These are phyloP conservation scores for Tachina lurida DNA, from an alignment of 2,888 invertebrate genomes.

Conservation along the genomic window DNA sequence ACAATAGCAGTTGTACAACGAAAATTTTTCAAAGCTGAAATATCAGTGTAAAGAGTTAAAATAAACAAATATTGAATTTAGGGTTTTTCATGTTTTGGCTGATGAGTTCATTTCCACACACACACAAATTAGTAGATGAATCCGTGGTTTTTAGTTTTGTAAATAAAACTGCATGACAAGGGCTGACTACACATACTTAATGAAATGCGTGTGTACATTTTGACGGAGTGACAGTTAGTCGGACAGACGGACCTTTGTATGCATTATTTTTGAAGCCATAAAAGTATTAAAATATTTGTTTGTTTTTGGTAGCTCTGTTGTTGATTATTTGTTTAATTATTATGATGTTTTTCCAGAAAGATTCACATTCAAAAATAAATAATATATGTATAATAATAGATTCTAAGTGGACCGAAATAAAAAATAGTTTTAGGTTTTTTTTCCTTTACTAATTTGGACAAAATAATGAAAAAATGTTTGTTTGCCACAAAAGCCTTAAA, in stretches of 20 bases:
- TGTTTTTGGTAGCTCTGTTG: slow-evolving; percentile 46
- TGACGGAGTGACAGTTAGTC: slow-evolving; percentile 6
- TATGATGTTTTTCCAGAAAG: slow-evolving; percentile 19
- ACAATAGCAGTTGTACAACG: slow-evolving; percentile 42
- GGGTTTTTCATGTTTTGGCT: slow-evolving; percentile 34
- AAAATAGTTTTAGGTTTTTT: slow-evolving; percentile 11
- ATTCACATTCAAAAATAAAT: slow-evolving; percentile 27
- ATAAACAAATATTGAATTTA: slow-evolving; percentile 75
- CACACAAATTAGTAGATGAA: slow-evolving; percentile 43
- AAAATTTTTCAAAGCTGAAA: slow-evolving; percentile 67
- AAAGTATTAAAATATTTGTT: slow-evolving; percentile 60
- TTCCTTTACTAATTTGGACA: no score
- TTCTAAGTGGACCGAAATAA: slow-evolving; percentile 24
- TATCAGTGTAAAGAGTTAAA: slow-evolving; percentile 75
- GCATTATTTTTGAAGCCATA: slow-evolving; percentile 48
- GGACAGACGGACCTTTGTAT: not conserved
- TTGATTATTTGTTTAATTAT: slow-evolving; percentile 63
- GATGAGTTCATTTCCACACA: slow-evolving; percentile 34
- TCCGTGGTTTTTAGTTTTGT: slow-evolving; percentile 56
- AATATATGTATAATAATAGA: not conserved
- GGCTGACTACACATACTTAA: slow-evolving; percentile 18
- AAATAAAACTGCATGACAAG: slow-evolving; percentile 10
- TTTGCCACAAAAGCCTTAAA: not conserved
- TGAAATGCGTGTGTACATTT: slow-evolving; percentile 22
- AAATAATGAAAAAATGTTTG: not conserved